These are phyloP conservation scores for Plebejus argus DNA, from an alignment of 2,888 invertebrate species.

Conservation along the genomic window DNA sequence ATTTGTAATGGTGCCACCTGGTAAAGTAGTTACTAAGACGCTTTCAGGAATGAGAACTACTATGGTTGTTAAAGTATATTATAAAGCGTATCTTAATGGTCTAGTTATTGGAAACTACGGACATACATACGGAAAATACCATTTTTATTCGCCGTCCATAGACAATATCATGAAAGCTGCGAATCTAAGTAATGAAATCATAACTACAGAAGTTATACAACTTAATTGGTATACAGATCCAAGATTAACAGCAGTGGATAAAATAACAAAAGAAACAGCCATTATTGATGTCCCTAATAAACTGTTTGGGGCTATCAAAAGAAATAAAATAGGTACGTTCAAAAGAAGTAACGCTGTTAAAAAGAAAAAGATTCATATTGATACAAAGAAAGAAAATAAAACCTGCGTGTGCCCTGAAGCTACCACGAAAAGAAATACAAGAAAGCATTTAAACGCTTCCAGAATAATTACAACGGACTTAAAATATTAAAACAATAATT, in stretches of 20 bases:
- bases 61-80: constrained; percentile 54
- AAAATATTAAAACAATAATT: neutral
- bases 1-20: constrained; percentile 50
- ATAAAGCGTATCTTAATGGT: constrained; percentile 54
- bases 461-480: neutral
- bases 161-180: constrained; percentile 59
- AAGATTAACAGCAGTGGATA: constrained; percentile 52
- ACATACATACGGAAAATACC: constrained; percentile 59
- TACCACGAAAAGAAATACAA: neutral
- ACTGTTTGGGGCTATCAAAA: constrained; percentile 11
- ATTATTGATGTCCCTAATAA: constrained; percentile 35
- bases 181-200: constrained; percentile 54
- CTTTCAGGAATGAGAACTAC: constrained; percentile 54
- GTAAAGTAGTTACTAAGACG: constrained; percentile 49
- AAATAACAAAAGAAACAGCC: constrained; percentile 46
- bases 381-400: neutral
- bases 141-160: constrained; percentile 62
- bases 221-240: constrained; percentile 58
- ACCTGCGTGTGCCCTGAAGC: neutral
- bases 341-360: neutral
- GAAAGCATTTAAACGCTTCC: neutral
- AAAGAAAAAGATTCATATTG: neutral
- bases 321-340: constrained; percentile 5
- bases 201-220: constrained; percentile 56
- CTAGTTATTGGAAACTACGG: constrained; percentile 58